These are phyloP conservation scores for Gobio gobio DNA, from an alignment of 2,113 vertebrate genomes.

Conservation along the genomic window DNA sequence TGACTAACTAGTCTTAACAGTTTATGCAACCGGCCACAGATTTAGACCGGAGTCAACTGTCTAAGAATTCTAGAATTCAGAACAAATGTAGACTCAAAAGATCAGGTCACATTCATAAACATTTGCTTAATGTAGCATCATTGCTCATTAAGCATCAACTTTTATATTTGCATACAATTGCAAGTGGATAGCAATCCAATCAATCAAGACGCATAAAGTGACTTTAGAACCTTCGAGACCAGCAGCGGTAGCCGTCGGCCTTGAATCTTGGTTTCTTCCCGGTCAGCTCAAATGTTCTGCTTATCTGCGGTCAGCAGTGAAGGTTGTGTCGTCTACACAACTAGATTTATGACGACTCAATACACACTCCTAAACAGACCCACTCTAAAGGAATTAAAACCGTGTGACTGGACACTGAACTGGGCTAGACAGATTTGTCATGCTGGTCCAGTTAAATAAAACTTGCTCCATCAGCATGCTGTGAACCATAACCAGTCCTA, in stretches of 20 bases:
- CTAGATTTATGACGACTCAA: constrained; percentile 49
- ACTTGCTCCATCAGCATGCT: background rate
- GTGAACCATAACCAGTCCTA: background rate
- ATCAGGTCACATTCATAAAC: too few relatives aligned
- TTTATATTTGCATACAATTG: background rate
- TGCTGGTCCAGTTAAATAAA: constrained; percentile 2
- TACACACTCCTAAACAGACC: constrained; percentile 9
- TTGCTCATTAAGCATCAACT: background rate
- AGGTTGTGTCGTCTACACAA: constrained; percentile 57
- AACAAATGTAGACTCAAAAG: background rate
- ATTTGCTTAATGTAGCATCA: too few relatives aligned
- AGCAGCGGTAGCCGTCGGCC: background rate
- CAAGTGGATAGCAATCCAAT: background rate
- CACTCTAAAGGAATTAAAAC: constrained; percentile 8
- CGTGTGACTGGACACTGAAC: background rate
- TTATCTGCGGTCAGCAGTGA: constrained; percentile 57
- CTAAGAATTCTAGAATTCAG: background rate
- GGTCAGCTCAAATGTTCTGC: constrained; percentile 13
- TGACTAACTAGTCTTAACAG: too few relatives aligned
- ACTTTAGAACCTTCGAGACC: background rate
- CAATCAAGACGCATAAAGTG: background rate
- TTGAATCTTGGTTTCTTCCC: background rate
- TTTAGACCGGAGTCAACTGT: background rate
- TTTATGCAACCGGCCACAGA: too few relatives aligned
- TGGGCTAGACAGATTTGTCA: constrained; percentile 19